Evolutionary conservation across 2,113 vertebrate genomes (phyloP), one percentile per base, ranked within the genome.

Genomic region (Sinocyclocheilus rhinocerous): DNA sequence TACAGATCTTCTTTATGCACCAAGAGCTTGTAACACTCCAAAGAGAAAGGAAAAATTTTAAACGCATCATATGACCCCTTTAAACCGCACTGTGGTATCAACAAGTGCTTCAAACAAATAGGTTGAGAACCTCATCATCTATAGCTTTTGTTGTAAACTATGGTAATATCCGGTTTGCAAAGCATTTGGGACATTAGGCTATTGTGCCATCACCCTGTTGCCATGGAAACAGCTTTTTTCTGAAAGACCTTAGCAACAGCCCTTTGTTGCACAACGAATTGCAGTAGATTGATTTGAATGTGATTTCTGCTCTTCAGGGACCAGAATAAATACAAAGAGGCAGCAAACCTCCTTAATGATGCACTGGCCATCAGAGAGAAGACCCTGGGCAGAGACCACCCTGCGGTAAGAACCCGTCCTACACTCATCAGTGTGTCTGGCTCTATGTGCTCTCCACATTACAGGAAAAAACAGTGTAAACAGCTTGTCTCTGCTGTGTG

Each of bases 271-370:
- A 50, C 8, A 82, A 69, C 16, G 61, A 67, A 15, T 20, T 8
- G 24, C 24, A 55, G 55, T 70, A 67, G 59, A 36, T 72, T 72
- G 16, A 70, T 36, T 45, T 72, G 24, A 52, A 55, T n/a, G 61
- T 82, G n/a, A 50, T 82, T 69, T 65, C 13, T 61, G 61, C 65
- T 36, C 29, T 18, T 87, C 90, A 99, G 98, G 94, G 98, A 99
- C 92, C 98, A 99, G 95, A 99, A 99, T 91, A 99, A 99, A 90
- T 99, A 99, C 90, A 99, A 99, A 94, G 98, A 99, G 73, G 98
- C 98, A 3, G 98, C 97, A 65, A 99, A 96, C 89, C 95, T 99
- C 36, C 94, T 99, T 91, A 99, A 99, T 0, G 98, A 99, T 22
- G 97, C 98, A 83, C 93, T 99, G 95, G 96, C 97, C 80, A 99